phyloP scores from a whole-genome alignment of 2,888 invertebrate genomes.

The Dioctria rufipes region DNA sequence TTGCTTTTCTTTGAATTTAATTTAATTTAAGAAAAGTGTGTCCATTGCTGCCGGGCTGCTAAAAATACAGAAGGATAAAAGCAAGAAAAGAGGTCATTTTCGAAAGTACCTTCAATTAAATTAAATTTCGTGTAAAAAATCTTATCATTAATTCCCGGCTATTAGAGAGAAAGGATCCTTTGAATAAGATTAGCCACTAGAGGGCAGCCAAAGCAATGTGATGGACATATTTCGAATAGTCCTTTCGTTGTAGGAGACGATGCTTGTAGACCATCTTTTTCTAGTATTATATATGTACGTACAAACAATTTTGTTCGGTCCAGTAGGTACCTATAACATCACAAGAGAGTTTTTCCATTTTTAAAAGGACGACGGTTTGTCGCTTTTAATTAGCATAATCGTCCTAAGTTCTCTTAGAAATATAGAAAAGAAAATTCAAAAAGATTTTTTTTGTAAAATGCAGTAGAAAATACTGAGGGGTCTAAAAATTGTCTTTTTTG shows the following conservation, averaged over 20 bases:
- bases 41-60: too few species aligned
- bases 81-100: constrained; percentile 35
- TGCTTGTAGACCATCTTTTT: too few species aligned
- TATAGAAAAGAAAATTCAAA: constrained; percentile 7
- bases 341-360: neutral
- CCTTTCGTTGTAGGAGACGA: neutral
- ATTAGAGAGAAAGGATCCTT: constrained; percentile 31
- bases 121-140: constrained; percentile 51
- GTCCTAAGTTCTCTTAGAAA: constrained; percentile 38
- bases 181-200: constrained; percentile 37
- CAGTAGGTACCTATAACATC: too few species aligned
- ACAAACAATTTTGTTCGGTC: too few species aligned
- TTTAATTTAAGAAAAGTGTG: neutral
- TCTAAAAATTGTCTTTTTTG: neutral
- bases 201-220: neutral
- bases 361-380: constrained; percentile 37
- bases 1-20: neutral
- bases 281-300: neutral
- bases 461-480: neutral
- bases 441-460: neutral
- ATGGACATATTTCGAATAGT: neutral
- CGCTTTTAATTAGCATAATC: constrained; percentile 50
- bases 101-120: constrained; percentile 49
- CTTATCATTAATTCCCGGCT: constrained; percentile 29
- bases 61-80: neutral